Base-by-base conservation (phyloP, 1,140 invertebrate genomes). In the Trichoplusia ni region DNA sequence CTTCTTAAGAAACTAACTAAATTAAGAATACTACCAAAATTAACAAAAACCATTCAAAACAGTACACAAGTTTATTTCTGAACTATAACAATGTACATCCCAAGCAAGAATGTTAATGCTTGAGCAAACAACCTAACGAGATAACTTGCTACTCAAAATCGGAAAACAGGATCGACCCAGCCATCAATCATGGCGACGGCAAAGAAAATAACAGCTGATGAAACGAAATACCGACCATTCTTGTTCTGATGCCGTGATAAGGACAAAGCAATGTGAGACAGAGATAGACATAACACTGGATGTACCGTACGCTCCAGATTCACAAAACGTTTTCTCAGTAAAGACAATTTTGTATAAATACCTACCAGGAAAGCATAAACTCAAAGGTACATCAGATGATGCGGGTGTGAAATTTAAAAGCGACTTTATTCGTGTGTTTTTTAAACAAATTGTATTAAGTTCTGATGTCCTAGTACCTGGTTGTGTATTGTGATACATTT, bases 251-350 rank as follows among this genome's bases (percentile, higher is more conserved):
- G 56, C 46, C 7, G n/a, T 9, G 29, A 46, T 11, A 46, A 37
- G 18, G 56, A 60, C 21, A 60, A 29, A n/a, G 27, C 18, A 7
- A 37, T 47, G 11, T 21, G 7, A 13, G 42, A 60, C n/a, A 35
- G 40, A 60, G 42, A 60, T 11, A 23, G 29, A n/a, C 8, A 46
- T 23, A 6, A 23, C n/a, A 46, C 40, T 60, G 56, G 56, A 60
- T 60, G 29, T 69, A 69, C 67, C 67, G 67, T 69, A 64, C 67
- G 62, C 62, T 69, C 62, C 53, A 61, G 65, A 67, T 67, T 54
- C 33, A 37, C 49, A 65, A 64, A 62, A 61, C 51, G 62, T 46
- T 64, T 69, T 69, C 62, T 61, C 31, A 27, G 62, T 65, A 69
- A 54, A 64, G 54, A 33, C 56, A 61, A 69, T 69, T 69, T 69